Percentiles rank a stretch among this genome's conserved stretches.
These are phyloP conservation scores for Aphelenchoides avenae DNA, from an alignment of 1,140 invertebrate species.

Conservation along the genomic window DNA sequence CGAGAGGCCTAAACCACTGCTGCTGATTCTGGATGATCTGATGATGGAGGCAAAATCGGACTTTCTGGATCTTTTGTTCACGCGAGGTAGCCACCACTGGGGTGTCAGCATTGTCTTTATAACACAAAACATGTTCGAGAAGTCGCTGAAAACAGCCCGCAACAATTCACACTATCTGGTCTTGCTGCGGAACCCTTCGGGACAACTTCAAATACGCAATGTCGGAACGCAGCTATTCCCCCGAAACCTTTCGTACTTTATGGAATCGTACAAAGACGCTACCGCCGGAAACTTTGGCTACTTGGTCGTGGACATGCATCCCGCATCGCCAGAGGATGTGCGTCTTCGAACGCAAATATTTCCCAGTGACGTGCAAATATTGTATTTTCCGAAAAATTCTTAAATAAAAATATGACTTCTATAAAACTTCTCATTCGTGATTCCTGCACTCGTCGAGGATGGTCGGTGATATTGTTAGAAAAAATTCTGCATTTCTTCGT, in stretches of 20 bases:
- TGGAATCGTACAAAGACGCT: slow-evolving; percentile 12
- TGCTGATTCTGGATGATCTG: slow-evolving; percentile 19
- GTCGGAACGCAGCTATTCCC: slow-evolving; percentile 27
- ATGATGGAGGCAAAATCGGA: slow-evolving; percentile 13
- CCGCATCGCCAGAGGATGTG: background rate
- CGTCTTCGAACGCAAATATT: slow-evolving; percentile 20
- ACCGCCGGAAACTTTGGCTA: slow-evolving; percentile 15
- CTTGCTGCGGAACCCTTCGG: slow-evolving; percentile 28
- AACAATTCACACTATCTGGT: slow-evolving; percentile 31
- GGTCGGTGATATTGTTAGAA: too few species aligned
- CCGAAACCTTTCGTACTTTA: slow-evolving; percentile 2
- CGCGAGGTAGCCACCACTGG: slow-evolving; percentile 31
- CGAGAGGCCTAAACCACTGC: background rate
- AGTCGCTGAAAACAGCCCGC: slow-evolving; percentile 25
- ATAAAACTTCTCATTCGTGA: background rate
- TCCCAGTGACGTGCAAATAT: slow-evolving; percentile 1
- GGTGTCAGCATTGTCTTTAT: slow-evolving; percentile 21
- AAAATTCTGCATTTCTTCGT: slow-evolving; percentile 14
- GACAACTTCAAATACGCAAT: slow-evolving; percentile 23
- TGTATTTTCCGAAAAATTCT: slow-evolving; percentile 23
- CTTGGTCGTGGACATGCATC: slow-evolving; percentile 18
- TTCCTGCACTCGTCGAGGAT: background rate
- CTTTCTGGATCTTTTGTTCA: slow-evolving; percentile 29
- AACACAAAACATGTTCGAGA: slow-evolving; percentile 29
- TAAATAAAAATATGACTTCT: slow-evolving; percentile 13